These are phyloP conservation scores for Callorhinus ursinus DNA, from an alignment of 2,113 vertebrate species.

Conservation along the genomic window DNA sequence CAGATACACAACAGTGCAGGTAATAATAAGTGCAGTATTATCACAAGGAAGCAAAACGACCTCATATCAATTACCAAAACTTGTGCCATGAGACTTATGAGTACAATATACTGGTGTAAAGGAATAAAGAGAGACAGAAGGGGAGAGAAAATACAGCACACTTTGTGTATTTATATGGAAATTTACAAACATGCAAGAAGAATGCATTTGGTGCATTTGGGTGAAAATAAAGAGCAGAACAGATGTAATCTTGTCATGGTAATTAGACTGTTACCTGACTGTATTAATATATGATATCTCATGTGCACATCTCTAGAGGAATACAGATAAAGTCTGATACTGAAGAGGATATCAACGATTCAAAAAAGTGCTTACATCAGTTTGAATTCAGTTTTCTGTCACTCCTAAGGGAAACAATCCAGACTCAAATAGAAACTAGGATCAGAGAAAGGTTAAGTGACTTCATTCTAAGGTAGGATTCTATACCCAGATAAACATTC, in stretches of 20 bases:
- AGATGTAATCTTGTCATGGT: neutral
- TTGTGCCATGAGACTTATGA: neutral
- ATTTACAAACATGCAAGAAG: neutral
- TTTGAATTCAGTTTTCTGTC: neutral
- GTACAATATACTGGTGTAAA: neutral
- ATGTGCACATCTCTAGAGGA: neutral
- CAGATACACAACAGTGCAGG: neutral
- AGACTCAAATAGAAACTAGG: neutral
- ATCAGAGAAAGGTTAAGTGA: neutral
- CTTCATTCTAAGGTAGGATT: neutral
- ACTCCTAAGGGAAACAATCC: neutral
- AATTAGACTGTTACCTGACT: neutral
- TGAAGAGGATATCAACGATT: neutral
- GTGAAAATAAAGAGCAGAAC: neutral
- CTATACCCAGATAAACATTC: neutral
- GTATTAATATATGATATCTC: too few species aligned
- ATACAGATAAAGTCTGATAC: neutral
- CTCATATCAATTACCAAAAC: neutral
- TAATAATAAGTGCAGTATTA: neutral
- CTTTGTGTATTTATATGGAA: neutral
- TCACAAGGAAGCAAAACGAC: neutral
- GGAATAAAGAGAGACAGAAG: neutral
- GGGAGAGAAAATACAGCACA: neutral
- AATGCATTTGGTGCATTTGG: neutral
- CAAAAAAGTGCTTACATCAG: neutral